Base-by-base conservation (phyloP, 2,888 invertebrate species). In the Actias luna region DNA sequence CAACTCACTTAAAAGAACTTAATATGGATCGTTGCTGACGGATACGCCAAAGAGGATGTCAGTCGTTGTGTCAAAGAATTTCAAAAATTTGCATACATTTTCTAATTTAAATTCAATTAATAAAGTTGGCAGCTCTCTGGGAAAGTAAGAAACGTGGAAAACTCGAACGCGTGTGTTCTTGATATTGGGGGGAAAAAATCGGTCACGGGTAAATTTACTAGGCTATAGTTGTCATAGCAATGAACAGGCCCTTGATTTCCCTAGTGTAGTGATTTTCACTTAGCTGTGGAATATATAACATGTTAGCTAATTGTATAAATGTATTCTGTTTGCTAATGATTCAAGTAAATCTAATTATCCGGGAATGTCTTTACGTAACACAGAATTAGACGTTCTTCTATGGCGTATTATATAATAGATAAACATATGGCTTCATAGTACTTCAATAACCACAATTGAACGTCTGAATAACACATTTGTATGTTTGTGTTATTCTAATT, bases 361-460 rank as follows among this genome's bases (percentile, higher is more conserved):
- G 18, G 36, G n/a, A 42, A 42, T 42, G 0, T 8, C 42, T 42
- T 42, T 42, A 42, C 8, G 18, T 42, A 42, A 18, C 8, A 42
- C 42, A 7, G 5, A 42, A 42, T 42, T 42, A 42, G n/a, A 18
- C 8, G 18, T 42, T 42, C 7, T 42, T 42, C 16, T 42, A 42
- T 18, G 18, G 18, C 42, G 42, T n/a, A n/a, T 42, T 18, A 2
- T 42, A n/a, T 8, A 42, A n/a, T 42, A 42, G 8, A 5, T n/a
- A 18, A 16, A 42, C 18, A 18, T 42, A 42, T 18, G 42, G 42
- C 18, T 42, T 42, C 42, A 42, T 55, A 39, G 57, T 52, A 52
- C 14, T 39, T 39, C 36, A 61, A 57, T 61, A 31, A 57, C 36
- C 39, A 55, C 61, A 57, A 57, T 36, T 50, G 27, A 58, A 58